Base-by-base conservation (phyloP, 2,113 vertebrate species). In the Otocyon megalotis region DNA sequence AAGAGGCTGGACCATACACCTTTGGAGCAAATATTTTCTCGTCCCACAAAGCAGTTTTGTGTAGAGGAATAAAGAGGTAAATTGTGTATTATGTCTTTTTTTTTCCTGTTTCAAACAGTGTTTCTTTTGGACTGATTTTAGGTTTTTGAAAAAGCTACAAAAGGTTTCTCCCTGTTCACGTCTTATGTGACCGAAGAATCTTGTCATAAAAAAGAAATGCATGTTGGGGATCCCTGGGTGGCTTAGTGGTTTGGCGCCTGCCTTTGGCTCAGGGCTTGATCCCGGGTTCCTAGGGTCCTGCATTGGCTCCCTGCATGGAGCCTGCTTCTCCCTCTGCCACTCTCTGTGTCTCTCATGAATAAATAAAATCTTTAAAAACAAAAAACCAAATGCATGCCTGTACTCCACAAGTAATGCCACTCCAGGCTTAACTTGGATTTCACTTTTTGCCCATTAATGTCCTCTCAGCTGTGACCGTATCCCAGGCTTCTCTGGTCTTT, bases 1-100 rank as follows among this genome's bases (percentile, higher is more conserved):
- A 95, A 93, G 50, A 97, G 95, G 96, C 71, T 90, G 83, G 79
- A 80, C 72, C 90, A 32, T 94, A 94, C 84, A 96, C 56, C 92
- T 92, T 84, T 76, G 15, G 80, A 90, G 88, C 8, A 88, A 92
- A 95, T 94, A 94, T 97, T 94, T 95, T 97, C 90, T 97, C 90
- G 95, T 77, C 95, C 97, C 97, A 90, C 80, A 97, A 74, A 97
- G 81, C 65, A 98, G 87, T 96, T 94, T 69, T 48, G 88, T 43
- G 16, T 84, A 96, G 90, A 93, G 50, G 95, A 98, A 97, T 98
- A 98, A 98, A 98, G 94, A 97, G 95, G 94, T 88, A 98, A 98
- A 97, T 85, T 62, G 48, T 95, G 65, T 93, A 35, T 84, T 87
- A 56, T 4, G 84, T 96, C 62, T 85, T 53, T 93, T 81, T 65